These are phyloP conservation scores for Steinernema hermaphroditum DNA, from an alignment of 2,888 invertebrate species.

Conservation along the genomic window DNA sequence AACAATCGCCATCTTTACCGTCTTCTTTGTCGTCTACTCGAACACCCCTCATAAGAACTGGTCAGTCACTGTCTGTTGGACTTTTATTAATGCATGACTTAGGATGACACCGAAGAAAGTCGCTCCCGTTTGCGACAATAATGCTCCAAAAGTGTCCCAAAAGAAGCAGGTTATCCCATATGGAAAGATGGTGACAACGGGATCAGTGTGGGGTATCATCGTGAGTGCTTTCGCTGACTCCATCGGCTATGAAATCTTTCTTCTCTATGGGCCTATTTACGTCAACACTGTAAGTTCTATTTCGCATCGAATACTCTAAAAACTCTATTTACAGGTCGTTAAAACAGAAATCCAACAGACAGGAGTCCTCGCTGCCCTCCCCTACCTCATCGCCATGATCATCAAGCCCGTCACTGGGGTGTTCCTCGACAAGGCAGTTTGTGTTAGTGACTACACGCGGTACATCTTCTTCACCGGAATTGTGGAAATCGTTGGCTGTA, in stretches of 20 bases:
- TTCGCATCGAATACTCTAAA: no score
- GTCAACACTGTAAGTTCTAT: not conserved
- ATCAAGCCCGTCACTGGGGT: not conserved
- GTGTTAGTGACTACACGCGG: not conserved
- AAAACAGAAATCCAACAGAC: not conserved
- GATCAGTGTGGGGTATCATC: slow-evolving; percentile 18
- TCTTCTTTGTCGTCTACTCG: not conserved
- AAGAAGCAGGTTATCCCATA: slow-evolving; percentile 37
- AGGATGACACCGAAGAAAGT: no score
- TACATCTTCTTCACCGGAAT: slow-evolving; percentile 1
- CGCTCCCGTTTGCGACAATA: no score
- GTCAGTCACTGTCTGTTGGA: not conserved
- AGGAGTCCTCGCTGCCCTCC: not conserved
- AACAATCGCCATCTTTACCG: not conserved
- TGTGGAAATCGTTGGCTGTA: no score
- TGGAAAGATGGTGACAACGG: slow-evolving; percentile 33
- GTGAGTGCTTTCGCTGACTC: slow-evolving; percentile 9
- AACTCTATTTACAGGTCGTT: not conserved
- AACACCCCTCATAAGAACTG: not conserved
- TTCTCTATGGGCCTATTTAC: slow-evolving; percentile 24
- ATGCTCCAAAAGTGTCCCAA: no score
- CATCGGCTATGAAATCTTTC: not conserved
- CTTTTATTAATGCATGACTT: no score
- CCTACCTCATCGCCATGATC: slow-evolving; percentile 9
- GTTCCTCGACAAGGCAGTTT: not conserved